Evolutionary conservation across 1,140 invertebrate species (phyloP).

Genomic region (Listronotus oregonensis): DNA sequence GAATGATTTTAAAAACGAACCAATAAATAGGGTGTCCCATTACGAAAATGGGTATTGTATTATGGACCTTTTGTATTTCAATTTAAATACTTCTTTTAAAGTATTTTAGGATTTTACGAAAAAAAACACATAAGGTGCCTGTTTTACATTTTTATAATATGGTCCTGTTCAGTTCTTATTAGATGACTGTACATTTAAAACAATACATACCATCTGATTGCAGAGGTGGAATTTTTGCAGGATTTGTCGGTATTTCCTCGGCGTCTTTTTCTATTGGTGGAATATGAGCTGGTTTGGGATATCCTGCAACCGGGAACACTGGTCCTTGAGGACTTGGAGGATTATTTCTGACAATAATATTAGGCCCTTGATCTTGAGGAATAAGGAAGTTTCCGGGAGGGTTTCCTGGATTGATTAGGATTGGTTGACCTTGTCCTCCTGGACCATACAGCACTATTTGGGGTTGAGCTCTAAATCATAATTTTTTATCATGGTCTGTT

Average conservation of each 20-base stretch:
- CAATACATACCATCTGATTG: conserved; percentile 13
- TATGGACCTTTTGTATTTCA: too few relatives aligned
- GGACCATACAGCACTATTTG: conserved; percentile 46
- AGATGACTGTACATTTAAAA: neutral
- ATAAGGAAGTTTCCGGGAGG: conserved; percentile 52
- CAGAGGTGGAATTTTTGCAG: conserved; percentile 43
- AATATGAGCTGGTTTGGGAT: conserved; percentile 49
- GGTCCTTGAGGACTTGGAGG: conserved; percentile 34
- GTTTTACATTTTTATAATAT: too few relatives aligned
- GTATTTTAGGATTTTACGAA: too few relatives aligned
- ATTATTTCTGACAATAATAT: conserved; percentile 40
- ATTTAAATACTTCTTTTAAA: too few relatives aligned
- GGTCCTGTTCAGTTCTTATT: too few relatives aligned
- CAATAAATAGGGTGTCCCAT: too few relatives aligned
- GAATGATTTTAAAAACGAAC: too few relatives aligned
- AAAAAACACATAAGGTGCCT: too few relatives aligned
- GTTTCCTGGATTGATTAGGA: conserved; percentile 49
- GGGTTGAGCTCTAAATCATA: conserved; percentile 44
- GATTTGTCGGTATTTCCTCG: conserved; percentile 52
- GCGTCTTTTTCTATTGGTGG: conserved; percentile 54
- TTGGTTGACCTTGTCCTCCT: conserved; percentile 49
- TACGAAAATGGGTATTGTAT: too few relatives aligned
- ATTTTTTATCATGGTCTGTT: too few relatives aligned
- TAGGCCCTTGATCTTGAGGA: conserved; percentile 46
- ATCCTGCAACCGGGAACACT: conserved; percentile 41